A percentile compares a stretch with the other conserved stretches of the same genome.
Evolutionary conservation across 2,113 vertebrate species (phyloP).

Genomic region (Brachyhypopomus gauderio): DNA sequence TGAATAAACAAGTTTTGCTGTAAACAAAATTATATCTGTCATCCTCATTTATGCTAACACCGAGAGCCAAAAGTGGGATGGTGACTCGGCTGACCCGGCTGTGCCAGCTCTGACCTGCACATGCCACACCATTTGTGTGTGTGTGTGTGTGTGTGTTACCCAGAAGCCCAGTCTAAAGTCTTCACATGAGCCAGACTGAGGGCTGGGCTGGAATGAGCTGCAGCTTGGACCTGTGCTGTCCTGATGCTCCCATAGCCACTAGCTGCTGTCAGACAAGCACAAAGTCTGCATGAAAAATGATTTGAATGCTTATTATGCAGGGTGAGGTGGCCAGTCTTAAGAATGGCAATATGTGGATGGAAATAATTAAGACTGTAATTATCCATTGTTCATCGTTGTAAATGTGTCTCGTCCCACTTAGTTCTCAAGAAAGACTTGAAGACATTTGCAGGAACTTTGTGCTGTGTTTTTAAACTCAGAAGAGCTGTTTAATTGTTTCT

Average conservation of each 20-base stretch:
- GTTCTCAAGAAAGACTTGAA: slow-evolving; percentile 14
- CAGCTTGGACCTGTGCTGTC: not conserved
- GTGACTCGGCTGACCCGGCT: slow-evolving; percentile 1
- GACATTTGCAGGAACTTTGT: slow-evolving; percentile 17
- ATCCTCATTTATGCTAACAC: slow-evolving; percentile 8
- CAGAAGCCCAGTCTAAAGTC: not conserved
- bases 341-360: not conserved
- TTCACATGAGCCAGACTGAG: not conserved
- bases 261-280: not conserved
- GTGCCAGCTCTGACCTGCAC: not conserved
- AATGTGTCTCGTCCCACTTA: not conserved
- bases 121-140: not conserved
- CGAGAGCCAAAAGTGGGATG: not conserved
- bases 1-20: slow-evolving; percentile 3
- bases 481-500: slow-evolving; percentile 35
- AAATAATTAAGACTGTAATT: not conserved
- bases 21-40: slow-evolving; percentile 16
- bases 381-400: slow-evolving; percentile 1
- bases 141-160: slow-evolving; percentile 14
- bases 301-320: no score
- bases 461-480: slow-evolving; percentile 15
- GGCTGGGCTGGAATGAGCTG: not conserved
- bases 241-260: not conserved
- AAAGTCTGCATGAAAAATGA: not conserved
- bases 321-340: no score